A percentile compares a stretch with the other conserved stretches of the same genome.
Evolutionary conservation across 2,888 invertebrate genomes (phyloP).

Genomic region (Nasonia oneida): DNA sequence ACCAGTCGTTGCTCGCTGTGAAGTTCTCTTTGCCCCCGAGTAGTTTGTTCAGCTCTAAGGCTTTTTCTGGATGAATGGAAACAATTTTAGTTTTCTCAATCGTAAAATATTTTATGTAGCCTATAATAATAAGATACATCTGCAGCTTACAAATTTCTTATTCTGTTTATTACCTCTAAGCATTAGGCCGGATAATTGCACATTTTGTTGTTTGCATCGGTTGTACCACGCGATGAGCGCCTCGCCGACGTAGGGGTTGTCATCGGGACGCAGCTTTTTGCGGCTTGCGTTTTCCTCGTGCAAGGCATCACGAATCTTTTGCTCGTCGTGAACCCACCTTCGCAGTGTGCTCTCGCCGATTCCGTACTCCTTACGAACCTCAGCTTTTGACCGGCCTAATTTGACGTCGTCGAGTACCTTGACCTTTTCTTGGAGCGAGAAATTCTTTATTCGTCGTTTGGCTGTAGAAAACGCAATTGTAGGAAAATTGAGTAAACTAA

Average conservation of each 20-base stretch:
- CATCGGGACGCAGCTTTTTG: conserved; percentile 45
- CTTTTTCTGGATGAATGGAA: conserved; percentile 48
- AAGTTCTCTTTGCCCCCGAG: conserved; percentile 56
- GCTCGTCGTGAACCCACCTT: conserved; percentile 58
- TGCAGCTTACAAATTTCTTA: background rate
- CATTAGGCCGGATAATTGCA: conserved; percentile 52
- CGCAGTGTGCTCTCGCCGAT: conserved; percentile 56
- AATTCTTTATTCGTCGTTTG: conserved; percentile 53
- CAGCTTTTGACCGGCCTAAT: conserved; percentile 47
- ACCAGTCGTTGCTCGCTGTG: conserved; percentile 53
- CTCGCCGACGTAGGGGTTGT: conserved; percentile 56
- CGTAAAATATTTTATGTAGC: background rate
- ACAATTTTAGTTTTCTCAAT: background rate
- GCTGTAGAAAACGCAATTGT: conserved; percentile 27
- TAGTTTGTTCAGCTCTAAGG: conserved; percentile 52
- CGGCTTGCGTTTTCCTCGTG: conserved; percentile 52
- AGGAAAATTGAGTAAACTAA: background rate
- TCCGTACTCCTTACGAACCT: conserved; percentile 57
- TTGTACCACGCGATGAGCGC: conserved; percentile 58
- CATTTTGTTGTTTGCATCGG: conserved; percentile 39
- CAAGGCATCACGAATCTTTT: conserved; percentile 55
- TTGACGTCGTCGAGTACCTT: conserved; percentile 51
- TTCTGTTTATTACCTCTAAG: conserved; percentile 42
- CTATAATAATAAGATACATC: background rate
- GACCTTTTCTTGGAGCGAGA: conserved; percentile 56